A percentile compares a stretch with the other conserved stretches of the same genome.
These are phyloP conservation scores for Ceuthmochares aereus DNA, from an alignment of 2,113 vertebrate species.

Conservation along the genomic window DNA sequence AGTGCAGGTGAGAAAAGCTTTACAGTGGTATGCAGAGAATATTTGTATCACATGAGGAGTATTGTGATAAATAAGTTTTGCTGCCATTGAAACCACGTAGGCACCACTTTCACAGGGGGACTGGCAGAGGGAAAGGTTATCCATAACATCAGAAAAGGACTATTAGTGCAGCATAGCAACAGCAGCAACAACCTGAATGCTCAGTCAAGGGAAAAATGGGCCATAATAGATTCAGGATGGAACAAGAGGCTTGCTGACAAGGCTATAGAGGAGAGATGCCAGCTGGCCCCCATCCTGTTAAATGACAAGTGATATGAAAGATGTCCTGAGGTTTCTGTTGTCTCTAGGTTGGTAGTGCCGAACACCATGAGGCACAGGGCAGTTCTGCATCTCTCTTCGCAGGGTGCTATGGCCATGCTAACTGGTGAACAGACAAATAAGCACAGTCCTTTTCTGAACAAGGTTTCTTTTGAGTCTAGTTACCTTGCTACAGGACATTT, in stretches of 20 bases:
- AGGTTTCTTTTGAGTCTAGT: not conserved
- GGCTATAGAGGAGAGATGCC: not conserved
- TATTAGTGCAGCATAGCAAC: not conserved
- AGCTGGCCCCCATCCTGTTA: not conserved
- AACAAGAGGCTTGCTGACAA: not conserved
- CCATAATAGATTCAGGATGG: not conserved
- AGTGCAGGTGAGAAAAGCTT: not conserved
- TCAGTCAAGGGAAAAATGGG: not conserved
- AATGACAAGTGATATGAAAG: not conserved
- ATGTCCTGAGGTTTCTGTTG: not conserved
- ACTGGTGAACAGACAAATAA: not conserved
- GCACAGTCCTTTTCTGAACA: not conserved
- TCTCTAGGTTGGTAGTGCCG: not conserved
- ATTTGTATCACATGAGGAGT: not conserved
- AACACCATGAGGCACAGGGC: not conserved
- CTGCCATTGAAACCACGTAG: not conserved
- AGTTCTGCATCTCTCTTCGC: not conserved
- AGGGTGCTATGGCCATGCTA: not conserved
- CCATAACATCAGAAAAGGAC: not conserved
- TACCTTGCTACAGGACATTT: not conserved
- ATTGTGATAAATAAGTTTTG: not conserved
- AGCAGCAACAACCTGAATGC: not conserved
- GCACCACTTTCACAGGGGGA: not conserved
- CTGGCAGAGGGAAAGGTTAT: not conserved
- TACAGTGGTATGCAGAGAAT: not conserved